Conservation (phyloP, 1,140 invertebrate genomes). For the Atopsyche davidsoni region DNA sequence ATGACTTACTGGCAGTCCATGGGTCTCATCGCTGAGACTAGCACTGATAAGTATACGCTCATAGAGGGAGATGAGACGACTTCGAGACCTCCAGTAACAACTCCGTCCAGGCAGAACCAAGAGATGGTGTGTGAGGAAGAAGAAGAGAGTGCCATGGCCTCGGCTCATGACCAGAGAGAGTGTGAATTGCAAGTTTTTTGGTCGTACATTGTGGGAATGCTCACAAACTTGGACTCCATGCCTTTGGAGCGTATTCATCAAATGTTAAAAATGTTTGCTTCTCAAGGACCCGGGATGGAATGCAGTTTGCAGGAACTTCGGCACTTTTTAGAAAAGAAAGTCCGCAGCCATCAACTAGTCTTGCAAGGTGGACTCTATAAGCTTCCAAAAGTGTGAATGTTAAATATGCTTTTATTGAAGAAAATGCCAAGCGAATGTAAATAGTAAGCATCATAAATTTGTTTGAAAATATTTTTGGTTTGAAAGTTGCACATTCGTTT, state of each 20-base stretch:
- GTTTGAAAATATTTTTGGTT: too few relatives aligned
- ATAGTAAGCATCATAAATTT: too few relatives aligned
- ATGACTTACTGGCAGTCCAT: conserved; percentile 89
- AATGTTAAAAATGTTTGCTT: conserved; percentile 95
- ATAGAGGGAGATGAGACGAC: conserved; percentile 59
- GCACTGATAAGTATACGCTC: conserved; percentile 68
- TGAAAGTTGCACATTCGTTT: too few relatives aligned
- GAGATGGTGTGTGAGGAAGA: conserved; percentile 82
- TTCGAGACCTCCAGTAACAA: conserved; percentile 35
- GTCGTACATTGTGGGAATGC: conserved; percentile 95
- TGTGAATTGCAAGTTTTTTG: conserved; percentile 93
- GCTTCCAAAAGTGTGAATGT: conserved; percentile 61
- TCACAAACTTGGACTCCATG: conserved; percentile 90
- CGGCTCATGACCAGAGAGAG: conserved; percentile 85
- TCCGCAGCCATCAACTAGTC: conserved; percentile 79
- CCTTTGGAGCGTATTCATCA: conserved; percentile 91
- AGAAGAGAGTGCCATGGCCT: conserved; percentile 91
- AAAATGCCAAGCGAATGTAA: too few relatives aligned
- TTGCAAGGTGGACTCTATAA: conserved; percentile 82
- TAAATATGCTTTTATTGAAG: too few relatives aligned
- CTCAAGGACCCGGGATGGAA: conserved; percentile 79
- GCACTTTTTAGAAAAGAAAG: conserved; percentile 88
- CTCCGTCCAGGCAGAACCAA: conserved; percentile 40
- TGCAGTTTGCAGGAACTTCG: conserved; percentile 83
- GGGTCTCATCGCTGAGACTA: conserved; percentile 72